Conservation (phyloP, 2,113 vertebrate genomes). For the Microcebus griseorufus region DNA sequence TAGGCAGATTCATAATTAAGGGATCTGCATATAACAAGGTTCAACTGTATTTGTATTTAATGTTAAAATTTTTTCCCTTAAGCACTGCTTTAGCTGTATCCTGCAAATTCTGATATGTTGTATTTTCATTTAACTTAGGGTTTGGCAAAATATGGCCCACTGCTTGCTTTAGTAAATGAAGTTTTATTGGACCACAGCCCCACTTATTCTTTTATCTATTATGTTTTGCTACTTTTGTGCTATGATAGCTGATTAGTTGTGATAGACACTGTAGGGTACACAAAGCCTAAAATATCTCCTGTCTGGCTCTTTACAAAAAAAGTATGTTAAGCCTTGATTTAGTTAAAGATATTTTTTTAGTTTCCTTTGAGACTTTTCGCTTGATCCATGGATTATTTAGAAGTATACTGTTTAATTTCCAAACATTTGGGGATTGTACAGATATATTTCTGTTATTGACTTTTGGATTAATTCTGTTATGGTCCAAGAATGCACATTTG, state of each 20-base stretch:
- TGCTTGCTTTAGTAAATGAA: constrained; percentile 14
- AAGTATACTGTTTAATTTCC: constrained; percentile 34
- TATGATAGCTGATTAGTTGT: background rate
- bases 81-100: background rate
- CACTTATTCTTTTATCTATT: background rate
- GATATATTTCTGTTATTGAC: constrained; percentile 29
- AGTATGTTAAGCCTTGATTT: constrained; percentile 3
- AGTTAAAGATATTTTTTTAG: constrained; percentile 17
- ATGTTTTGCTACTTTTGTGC: background rate
- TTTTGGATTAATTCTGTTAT: constrained; percentile 37
- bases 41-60: background rate
- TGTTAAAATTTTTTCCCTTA: constrained; percentile 9
- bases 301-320: background rate
- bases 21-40: background rate
- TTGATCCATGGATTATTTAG: constrained; percentile 8
- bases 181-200: background rate
- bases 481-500: background rate
- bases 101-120: background rate
- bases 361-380: constrained; percentile 15
- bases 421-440: constrained; percentile 23
- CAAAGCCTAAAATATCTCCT: constrained; percentile 37
- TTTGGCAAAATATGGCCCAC: background rate
- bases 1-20: constrained; percentile 1
- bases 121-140: constrained; percentile 29
- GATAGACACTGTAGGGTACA: background rate